Evolutionary conservation across 2,888 invertebrate species (phyloP).

Genomic region (Steinernema carpocapsae): DNA sequence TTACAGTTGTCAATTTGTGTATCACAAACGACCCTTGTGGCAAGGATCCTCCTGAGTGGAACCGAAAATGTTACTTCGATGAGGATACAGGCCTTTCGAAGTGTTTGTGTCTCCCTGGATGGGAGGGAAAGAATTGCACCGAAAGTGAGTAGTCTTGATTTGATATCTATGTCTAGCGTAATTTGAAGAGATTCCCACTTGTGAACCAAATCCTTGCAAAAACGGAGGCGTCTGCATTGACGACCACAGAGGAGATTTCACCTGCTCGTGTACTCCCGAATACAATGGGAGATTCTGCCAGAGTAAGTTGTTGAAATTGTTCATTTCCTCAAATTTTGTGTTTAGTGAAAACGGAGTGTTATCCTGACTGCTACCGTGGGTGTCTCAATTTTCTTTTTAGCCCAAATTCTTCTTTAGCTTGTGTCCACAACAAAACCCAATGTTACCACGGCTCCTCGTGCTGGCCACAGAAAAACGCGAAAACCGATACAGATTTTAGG

Average conservation of each 20-base stretch:
- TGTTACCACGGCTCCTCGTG: background rate
- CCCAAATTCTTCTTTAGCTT: background rate
- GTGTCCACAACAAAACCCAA: background rate
- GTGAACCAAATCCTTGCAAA: background rate
- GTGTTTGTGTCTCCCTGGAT: background rate
- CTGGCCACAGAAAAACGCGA: background rate
- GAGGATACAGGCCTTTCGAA: too few relatives aligned
- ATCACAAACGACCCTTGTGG: too few relatives aligned
- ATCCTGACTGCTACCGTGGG: slow-evolving; percentile 1
- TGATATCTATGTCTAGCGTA: background rate
- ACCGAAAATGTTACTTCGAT: too few relatives aligned
- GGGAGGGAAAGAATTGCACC: slow-evolving; percentile 17
- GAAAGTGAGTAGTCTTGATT: background rate
- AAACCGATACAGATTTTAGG: background rate
- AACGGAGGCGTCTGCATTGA: slow-evolving; percentile 2
- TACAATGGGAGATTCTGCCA: background rate
- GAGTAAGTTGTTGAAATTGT: too few relatives aligned
- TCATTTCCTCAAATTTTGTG: too few relatives aligned
- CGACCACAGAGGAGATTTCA: background rate
- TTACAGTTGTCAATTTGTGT: too few relatives aligned
- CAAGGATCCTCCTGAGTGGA: too few relatives aligned
- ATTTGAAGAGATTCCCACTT: background rate
- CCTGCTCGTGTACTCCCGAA: background rate
- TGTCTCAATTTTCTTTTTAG: too few relatives aligned
- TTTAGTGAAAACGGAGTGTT: background rate